Percentiles rank a stretch among this genome's conserved stretches.
Evolutionary conservation across 2,888 invertebrate genomes (phyloP).

Genomic region (Pachydiplax longipennis): DNA sequence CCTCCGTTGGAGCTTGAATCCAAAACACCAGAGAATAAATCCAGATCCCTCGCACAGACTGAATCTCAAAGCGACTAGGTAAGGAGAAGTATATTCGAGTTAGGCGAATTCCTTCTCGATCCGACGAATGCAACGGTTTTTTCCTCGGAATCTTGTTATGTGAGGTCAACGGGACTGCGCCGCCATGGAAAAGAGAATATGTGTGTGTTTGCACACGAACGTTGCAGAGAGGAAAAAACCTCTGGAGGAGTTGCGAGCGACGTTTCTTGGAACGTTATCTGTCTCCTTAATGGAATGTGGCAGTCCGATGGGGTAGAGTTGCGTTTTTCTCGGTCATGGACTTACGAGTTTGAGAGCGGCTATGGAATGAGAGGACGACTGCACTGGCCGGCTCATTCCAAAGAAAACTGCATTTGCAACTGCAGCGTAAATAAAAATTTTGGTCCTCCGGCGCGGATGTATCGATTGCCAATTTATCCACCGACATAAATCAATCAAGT

Average conservation of each 20-base stretch:
- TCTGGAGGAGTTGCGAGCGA: background rate
- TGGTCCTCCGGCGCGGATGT: too few relatives aligned
- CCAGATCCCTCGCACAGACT: background rate
- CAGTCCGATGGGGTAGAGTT: background rate
- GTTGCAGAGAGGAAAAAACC: background rate
- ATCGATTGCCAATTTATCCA: too few relatives aligned
- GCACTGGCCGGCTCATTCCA: too few relatives aligned
- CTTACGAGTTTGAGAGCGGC: background rate
- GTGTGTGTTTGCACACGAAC: background rate
- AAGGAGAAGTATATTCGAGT: background rate
- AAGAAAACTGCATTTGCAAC: too few relatives aligned
- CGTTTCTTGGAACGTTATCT: background rate
- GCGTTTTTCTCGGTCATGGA: background rate
- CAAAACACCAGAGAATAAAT: background rate
- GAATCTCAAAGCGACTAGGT: background rate
- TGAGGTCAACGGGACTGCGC: background rate
- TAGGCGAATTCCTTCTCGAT: background rate
- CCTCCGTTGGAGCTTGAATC: too few relatives aligned
- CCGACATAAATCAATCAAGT: too few relatives aligned
- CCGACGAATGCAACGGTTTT: background rate
- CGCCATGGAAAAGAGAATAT: background rate
- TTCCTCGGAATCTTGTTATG: background rate
- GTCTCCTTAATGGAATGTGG: slow-evolving; percentile 1
- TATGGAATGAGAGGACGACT: background rate
- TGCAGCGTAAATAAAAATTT: too few relatives aligned